Base-by-base conservation (phyloP, 23 tunicate species). In the Trididemnum nubilum region DNA sequence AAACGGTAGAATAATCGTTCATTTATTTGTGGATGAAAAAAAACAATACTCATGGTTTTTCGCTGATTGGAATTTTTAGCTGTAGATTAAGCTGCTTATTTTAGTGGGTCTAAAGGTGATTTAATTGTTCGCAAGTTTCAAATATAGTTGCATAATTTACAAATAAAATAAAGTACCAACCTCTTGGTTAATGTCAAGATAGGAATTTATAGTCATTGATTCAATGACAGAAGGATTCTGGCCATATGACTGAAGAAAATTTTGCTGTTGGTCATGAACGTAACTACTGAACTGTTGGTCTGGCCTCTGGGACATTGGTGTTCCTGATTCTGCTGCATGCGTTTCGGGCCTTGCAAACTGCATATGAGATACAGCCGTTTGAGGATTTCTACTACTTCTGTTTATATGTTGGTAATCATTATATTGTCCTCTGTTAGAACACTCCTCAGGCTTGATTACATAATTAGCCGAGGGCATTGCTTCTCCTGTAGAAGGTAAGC, bases 181-280 rank as follows among this genome's bases (percentile, higher is more conserved):
- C 54, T 44, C 54, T 44, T 44, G 54, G 9, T 44, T n/a, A 4
- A 61, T 61, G 29, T 61, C n/a, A 12, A 61, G 26, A 26, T 21
- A 61, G n/a, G 67, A 61, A 61, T 61, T 61, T 22, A 61, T 61
- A 12, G 67, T 61, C 67, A 61, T 12, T 12, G 67, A 61, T 12
- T 61, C 67, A n/a, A n/a, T 61, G n/a, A 61, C 67, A 24, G 67
- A 61, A 12, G 67, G 67, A 3, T 61, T 5, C 3, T 5, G 67
- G 67, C 54, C 54, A 44, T 44, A 15, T 44, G 54, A 15, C 15
- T 44, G 54, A 7, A 44, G 15, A 15, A 44, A 44, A 15, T 44
- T 44, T 44, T 44, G 54, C 15, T 44, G 54, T 44, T 44, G 54
- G 12, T 9, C 9, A 44, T 44, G 15, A 44, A 44, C 54, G 15